A percentile compares a stretch with the other conserved stretches of the same genome.
phyloP scores from a whole-genome alignment of 2,797 vertebrate species.

The Pangasius macronema region DNA sequence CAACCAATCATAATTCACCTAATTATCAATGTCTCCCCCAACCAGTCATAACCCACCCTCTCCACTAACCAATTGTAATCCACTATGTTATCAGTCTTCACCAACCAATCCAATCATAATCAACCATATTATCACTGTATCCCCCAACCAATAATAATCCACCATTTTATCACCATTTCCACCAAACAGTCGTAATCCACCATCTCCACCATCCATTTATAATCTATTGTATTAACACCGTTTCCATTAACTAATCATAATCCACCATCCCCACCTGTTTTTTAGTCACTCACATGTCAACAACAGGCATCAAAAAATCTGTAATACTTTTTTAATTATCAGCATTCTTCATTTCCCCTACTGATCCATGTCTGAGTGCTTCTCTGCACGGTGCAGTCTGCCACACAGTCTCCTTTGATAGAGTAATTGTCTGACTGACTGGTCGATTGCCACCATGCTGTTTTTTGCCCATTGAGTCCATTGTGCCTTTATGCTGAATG shows the following conservation, averaged over 20 bases:
- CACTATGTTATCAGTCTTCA: background rate
- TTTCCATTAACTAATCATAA: background rate
- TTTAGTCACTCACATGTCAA: background rate
- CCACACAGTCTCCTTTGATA: slow-evolving; percentile 17
- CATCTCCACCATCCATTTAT: background rate
- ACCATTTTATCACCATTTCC: background rate
- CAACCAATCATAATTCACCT: background rate
- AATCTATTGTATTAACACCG: background rate
- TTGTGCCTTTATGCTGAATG: slow-evolving; percentile 52
- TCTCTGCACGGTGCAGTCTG: slow-evolving; percentile 27
- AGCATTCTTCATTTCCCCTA: slow-evolving; percentile 21
- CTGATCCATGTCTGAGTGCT: background rate
- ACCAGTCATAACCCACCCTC: background rate
- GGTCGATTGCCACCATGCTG: slow-evolving; percentile 35
- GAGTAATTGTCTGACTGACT: slow-evolving; percentile 47
- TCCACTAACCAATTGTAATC: background rate
- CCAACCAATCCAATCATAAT: background rate
- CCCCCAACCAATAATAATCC: background rate
- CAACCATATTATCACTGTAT: background rate
- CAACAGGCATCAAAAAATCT: background rate
- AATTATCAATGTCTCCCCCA: background rate
- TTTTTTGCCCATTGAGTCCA: slow-evolving; percentile 46
- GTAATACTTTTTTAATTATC: background rate
- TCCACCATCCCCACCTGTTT: background rate
- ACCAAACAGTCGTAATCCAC: background rate